Evolutionary conservation across 2,888 invertebrate genomes (phyloP), one percentile per base, ranked within the genome.

Genomic region (Trachelus stipa): DNA sequence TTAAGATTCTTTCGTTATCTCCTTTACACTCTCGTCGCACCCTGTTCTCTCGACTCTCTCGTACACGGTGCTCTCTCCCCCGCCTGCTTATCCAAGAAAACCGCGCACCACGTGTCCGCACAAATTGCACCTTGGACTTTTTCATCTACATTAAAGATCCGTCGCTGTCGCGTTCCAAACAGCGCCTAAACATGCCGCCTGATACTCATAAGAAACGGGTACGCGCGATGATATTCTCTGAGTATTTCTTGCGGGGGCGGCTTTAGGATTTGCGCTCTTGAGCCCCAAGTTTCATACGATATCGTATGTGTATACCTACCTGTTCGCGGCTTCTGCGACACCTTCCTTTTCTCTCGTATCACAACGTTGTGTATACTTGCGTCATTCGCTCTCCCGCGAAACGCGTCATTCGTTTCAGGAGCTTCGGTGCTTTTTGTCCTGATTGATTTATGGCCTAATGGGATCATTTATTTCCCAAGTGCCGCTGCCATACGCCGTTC

Each of bases 361-460:
- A 68, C 75, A 40, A 37, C 35, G 15, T 15, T 15, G 15, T 15
- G 15, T 40, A 6, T 40, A 15, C 40, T 40, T 6, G 40, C 40
- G 40, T 40, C 40, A 40, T 40, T 40, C 40, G n/a, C 79, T 79
- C 73, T 75, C 77, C 78, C 74, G 69, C 74, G 69, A 74, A 82
- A 82, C 75, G 77, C 79, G 81, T 79, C 76, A 76, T 76, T 73
- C 74, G 34, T 15, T 73, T 80, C 80, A 77, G 79, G 79, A 78
- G 79, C 81, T 83, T 82, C 77, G 79, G 79, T 76, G 80, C 85
- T 88, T 89, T 88, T 89, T 89, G 85, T 83, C 76, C 80, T 84
- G 86, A 90, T 89, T 90, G 90, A 90, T 90, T 90, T 88, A 90
- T 86, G 85, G 84, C 85, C 83, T 87, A 85, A 86, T 85, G 86